Base-by-base conservation (phyloP, 64 coral and sea anemone genomes). In the Stichodactyla helianthus region DNA sequence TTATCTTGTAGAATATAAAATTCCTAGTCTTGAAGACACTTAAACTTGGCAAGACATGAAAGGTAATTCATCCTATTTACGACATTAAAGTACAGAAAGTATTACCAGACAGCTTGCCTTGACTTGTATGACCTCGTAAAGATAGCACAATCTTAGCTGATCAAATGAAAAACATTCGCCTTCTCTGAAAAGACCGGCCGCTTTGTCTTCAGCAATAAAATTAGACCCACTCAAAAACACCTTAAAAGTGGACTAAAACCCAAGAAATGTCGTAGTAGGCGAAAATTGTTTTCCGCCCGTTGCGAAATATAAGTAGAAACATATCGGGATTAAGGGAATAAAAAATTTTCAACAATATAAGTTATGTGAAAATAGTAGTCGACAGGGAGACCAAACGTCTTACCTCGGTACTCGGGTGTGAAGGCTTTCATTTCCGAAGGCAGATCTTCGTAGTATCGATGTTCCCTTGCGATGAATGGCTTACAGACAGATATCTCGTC, bases 401-500 rank as follows among this genome's bases (percentile, higher is more conserved):
- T 88, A 99, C 97, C 97, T 81, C 91, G 59, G 74, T 92, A 99
- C 56, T 95, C 90, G 16, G 97, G 93, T 20, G 93, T 95, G 54
- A 99, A 99, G 5, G 97, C 79, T 57, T 89, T 92, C 93, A 99
- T 90, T 83, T 95, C 93, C 63, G 82, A 60, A 17, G 93, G 93
- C 60, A 95, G 82, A 59, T 99, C 97, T 56, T 95, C 82, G 63
- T 99, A 99, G 84, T 95, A 92, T 55, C 93, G 90, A 87, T 95
- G 93, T 83, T 99, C 97, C 87, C 93, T 95, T 51, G 86, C 82
- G 77, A 88, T 85, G n/a, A 95, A 88, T 8, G 93, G 93, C 83
- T 99, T 99, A 55, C 97, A 99, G 50, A 99, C 88, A 18, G 97
- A 95, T 53, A 95, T 86, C 64, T 99, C 88, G 82, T 95, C 88